Evolutionary conservation across 2,797 vertebrate species (phyloP).

Genomic region (Amblyopsis hoosieri): DNA sequence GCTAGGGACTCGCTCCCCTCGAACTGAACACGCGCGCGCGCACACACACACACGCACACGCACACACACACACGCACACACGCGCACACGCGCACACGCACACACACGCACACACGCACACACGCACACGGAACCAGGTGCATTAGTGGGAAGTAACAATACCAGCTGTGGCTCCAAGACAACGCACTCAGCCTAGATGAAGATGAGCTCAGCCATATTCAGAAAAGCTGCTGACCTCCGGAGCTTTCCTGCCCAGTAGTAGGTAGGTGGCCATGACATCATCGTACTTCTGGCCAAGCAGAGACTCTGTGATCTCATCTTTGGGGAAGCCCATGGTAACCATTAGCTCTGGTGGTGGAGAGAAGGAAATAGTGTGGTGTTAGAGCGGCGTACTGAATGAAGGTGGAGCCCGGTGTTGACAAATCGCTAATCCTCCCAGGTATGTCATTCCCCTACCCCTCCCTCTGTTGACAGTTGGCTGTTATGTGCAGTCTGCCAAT

Average conservation of each 20-base stretch:
- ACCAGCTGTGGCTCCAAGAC: not conserved
- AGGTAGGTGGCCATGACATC: slow-evolving; percentile 99
- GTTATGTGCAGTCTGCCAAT: too few relatives aligned
- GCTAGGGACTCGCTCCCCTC: slow-evolving; percentile 92
- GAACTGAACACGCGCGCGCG: slow-evolving; percentile 75
- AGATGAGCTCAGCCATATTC: not conserved
- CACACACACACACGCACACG: not conserved
- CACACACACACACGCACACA: not conserved
- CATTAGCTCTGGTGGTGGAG: slow-evolving; percentile 86
- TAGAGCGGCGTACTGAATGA: not conserved
- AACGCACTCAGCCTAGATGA: not conserved
- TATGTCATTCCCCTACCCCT: not conserved
- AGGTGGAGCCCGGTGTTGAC: not conserved
- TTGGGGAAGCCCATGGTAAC: slow-evolving; percentile 96
- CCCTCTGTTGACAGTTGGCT: too few relatives aligned
- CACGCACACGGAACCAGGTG: not conserved
- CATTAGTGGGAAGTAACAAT: slow-evolving; percentile 1
- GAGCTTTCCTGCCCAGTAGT: slow-evolving; percentile 92
- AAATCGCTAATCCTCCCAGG: not conserved
- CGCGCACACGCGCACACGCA: not conserved
- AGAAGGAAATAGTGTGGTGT: slow-evolving; percentile 1
- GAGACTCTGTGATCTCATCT: slow-evolving; percentile 93
- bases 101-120: not conserved
- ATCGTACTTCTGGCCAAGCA: slow-evolving; percentile 91
- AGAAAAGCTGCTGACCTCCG: slow-evolving; percentile 78